Evolutionary conservation across 1,140 invertebrate species (phyloP).

Genomic region (Calephelis nemesis): DNA sequence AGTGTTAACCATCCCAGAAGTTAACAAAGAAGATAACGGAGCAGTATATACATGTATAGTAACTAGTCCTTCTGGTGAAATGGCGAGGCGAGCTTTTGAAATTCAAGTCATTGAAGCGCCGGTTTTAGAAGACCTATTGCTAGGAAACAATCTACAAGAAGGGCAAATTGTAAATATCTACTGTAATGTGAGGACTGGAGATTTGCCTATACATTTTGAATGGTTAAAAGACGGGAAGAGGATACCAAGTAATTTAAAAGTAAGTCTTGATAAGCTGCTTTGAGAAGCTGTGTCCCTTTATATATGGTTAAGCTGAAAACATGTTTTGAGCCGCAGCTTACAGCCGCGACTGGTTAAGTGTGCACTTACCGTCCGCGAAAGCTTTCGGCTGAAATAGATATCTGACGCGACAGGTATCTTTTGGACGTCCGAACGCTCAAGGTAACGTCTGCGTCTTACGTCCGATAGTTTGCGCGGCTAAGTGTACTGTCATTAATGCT

Average conservation of each 20-base stretch:
- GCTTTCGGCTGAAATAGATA: no score
- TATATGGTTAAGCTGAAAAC: no score
- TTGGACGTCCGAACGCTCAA: no score
- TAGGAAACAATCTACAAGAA: slow-evolving; percentile 86
- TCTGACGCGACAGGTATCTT: no score
- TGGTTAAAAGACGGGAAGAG: slow-evolving; percentile 92
- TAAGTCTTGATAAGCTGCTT: slow-evolving; percentile 46
- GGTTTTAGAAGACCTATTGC: slow-evolving; percentile 79
- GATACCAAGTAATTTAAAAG: slow-evolving; percentile 84
- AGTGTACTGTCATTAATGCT: no score
- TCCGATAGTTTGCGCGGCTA: no score
- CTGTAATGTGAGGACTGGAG: slow-evolving; percentile 93
- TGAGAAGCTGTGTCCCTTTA: neutral
- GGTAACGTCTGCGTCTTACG: no score
- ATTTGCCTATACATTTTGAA: slow-evolving; percentile 92
- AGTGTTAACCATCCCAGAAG: slow-evolving; percentile 85
- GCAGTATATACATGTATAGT: slow-evolving; percentile 92
- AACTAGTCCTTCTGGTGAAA: slow-evolving; percentile 87
- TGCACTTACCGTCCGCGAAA: no score
- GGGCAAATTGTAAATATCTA: slow-evolving; percentile 93
- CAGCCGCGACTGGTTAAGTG: no score
- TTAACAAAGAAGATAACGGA: slow-evolving; percentile 83
- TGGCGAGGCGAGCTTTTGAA: slow-evolving; percentile 83
- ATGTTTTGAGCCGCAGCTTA: no score
- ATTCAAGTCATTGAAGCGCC: slow-evolving; percentile 88